Evolutionary conservation across 1,140 invertebrate species (phyloP), one percentile per base, ranked within the genome.

Genomic region (Cardiocondyla obscurior): DNA sequence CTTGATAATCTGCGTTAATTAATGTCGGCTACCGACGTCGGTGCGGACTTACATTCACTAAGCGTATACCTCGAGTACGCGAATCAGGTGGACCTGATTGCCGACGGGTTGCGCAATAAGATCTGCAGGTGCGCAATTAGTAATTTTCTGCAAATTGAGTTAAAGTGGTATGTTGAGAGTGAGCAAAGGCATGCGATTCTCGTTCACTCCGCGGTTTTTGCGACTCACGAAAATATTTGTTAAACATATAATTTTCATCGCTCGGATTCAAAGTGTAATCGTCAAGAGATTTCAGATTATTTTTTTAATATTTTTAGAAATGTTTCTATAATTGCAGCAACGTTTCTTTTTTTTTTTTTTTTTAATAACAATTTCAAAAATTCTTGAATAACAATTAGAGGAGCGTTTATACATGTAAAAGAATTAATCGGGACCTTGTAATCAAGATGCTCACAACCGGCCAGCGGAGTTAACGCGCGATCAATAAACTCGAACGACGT

Each of bases 31-130:
- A 42, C 60, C 44, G 60, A 69, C 33, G 14, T 53, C 49, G 33
- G 1, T 36, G 12, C 16, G 19, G 22, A 6, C 33, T 53, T 39
- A 39, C 46, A 5, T 67, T 53, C 62, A 39, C 62, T 42, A 19
- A 16, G 39, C 55, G 39, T 36, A n/a, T n/a, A 65, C 22, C 33
- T 65, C 46, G 73, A 77, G 62, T 77, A 79, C 46, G 74, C 74
- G 74, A 79, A 79, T 79, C 74, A 79, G 33, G 74, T 79, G 74
- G 62, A 79, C 74, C 33, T 67, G 62, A 79, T 69, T 69, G 60
- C 46, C 36, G 46, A 16, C 46, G 28, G 19, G 58, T 77, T 77
- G 33, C 16, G 46, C 19, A 77, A 79, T 30, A 67, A 79, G 16
- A 12, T 30, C 33, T n/a, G 22, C 74, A 79, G 74, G 44, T 79